Base-by-base conservation (phyloP, 2,888 invertebrate genomes). In the Odontocerum albicorne region DNA sequence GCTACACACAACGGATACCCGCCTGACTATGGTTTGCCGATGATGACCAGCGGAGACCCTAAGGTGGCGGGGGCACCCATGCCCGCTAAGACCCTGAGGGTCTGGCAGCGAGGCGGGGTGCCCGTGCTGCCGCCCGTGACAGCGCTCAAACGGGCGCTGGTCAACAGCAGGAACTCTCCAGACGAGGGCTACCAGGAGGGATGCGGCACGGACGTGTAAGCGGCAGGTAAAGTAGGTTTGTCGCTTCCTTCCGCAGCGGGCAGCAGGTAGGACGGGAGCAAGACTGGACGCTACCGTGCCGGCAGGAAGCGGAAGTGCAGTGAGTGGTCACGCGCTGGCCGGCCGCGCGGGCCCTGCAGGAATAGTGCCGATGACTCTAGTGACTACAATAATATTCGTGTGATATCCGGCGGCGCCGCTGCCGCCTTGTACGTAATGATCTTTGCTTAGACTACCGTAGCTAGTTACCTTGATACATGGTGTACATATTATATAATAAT, bases 181-280 rank as follows among this genome's bases (percentile, higher is more conserved):
- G 94, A 94, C 68, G 93, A 94, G 72, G 91, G 92, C 60, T 93
- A 92, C 71, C 92, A 92, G 72, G 93, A 93, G 75, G 93, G 93
- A 66, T 91, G 92, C 73, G 92, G 92, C 64, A 93, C 93, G 63
- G 92, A 93, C 74, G 93, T 93, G 72, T 92, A 88, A 66, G 67
- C n/a, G n/a, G n/a, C n/a, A n/a, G n/a, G n/a, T n/a, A n/a, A n/a
- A n/a, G n/a, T n/a, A n/a, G n/a, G n/a, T n/a, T n/a, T n/a, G n/a
- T n/a, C 35, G 27, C 2, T 35, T 15, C 13, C 35, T 3, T n/a
- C n/a, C 17, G 31, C 32, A 8, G 22, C 16, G 31, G 35, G 8
- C 17, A 15, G 33, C 20, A 4, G 10, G 21, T 10, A 21, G 36
- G 22, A 20, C 8, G 38, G 20, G 17, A 35, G 33, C 12, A 27